phyloP scores from a whole-genome alignment of 2,888 invertebrate species.

The Melieria picta region DNA sequence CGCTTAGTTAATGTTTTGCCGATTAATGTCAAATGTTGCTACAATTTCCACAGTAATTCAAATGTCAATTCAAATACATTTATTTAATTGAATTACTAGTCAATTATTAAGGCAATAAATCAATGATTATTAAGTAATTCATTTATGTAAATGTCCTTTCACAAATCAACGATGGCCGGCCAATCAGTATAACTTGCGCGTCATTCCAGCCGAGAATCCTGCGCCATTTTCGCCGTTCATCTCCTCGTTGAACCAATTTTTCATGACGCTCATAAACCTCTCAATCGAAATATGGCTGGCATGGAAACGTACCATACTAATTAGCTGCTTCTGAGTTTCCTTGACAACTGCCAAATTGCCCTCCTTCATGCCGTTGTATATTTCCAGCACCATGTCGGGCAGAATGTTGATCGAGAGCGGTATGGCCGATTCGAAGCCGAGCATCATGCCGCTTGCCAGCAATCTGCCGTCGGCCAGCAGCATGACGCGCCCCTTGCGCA shows the following conservation, averaged over 20 bases:
- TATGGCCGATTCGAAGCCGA: conserved; percentile 79
- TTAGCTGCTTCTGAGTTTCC: conserved; percentile 11
- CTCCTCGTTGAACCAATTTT: conserved; percentile 23
- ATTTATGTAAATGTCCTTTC: too few relatives aligned
- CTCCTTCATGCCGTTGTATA: conserved; percentile 68
- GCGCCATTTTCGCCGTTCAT: not conserved
- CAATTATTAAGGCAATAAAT: too few relatives aligned
- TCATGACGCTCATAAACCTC: conserved; percentile 5
- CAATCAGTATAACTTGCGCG: conserved; percentile 5
- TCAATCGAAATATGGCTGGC: not conserved
- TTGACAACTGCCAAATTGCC: conserved; percentile 8
- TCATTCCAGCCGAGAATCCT: not conserved
- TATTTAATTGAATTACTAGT: too few relatives aligned
- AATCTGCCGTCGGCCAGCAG: conserved; percentile 76
- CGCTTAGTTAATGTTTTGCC: too few relatives aligned
- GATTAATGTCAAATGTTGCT: too few relatives aligned
- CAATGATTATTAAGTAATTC: too few relatives aligned
- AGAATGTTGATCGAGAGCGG: conserved; percentile 76
- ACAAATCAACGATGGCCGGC: not conserved
- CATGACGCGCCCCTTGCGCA: conserved; percentile 68
- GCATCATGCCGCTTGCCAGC: conserved; percentile 72
- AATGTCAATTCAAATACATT: too few relatives aligned
- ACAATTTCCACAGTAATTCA: too few relatives aligned
- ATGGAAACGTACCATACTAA: conserved; percentile 5
- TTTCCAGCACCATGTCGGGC: conserved; percentile 70